These are phyloP conservation scores for Junco hyemalis DNA, from an alignment of 2,113 vertebrate species.

Conservation along the genomic window DNA sequence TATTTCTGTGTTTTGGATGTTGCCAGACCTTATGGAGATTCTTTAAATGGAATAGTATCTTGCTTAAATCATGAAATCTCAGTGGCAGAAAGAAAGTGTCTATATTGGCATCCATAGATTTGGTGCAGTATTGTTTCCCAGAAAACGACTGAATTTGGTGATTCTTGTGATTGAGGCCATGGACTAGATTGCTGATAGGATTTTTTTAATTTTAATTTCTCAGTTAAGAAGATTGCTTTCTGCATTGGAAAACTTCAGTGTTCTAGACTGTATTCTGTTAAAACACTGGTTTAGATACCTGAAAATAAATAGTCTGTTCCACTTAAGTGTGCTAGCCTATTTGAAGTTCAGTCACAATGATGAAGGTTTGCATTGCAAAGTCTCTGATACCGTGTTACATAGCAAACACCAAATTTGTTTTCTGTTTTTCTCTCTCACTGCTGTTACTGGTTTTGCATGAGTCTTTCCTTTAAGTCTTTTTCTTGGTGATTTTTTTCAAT, in stretches of 20 bases:
- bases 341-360: neutral
- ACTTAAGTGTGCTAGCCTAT: rapidly evolving
- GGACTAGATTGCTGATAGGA: neutral
- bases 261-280: neutral
- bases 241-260: neutral
- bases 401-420: neutral
- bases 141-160: neutral
- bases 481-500: neutral
- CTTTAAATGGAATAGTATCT: neutral
- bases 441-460: neutral
- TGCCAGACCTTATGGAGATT: neutral
- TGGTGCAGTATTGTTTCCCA: neutral
- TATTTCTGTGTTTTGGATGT: neutral
- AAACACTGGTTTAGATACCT: neutral
- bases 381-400: neutral
- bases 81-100: neutral
- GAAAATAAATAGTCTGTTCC: neutral
- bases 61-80: neutral
- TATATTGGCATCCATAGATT: neutral
- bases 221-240: neutral
- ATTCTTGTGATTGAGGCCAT: neutral
- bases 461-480: neutral
- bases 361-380: neutral
- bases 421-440: neutral
- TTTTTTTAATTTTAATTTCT: neutral